Evolutionary conservation across 2,888 invertebrate species (phyloP).

Genomic region (Cecidostiba fungosa): DNA sequence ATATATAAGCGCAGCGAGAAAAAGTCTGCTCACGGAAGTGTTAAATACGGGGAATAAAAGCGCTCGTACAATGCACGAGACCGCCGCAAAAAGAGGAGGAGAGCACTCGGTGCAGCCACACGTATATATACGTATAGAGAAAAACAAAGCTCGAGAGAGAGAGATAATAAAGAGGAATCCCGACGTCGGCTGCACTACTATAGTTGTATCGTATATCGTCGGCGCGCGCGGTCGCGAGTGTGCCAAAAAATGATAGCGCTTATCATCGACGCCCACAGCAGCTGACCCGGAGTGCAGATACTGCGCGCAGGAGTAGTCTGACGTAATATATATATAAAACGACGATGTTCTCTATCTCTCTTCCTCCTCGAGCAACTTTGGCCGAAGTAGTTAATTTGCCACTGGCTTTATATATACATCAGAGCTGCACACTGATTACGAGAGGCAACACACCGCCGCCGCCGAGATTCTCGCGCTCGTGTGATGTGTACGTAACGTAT

Average conservation of each 20-base stretch:
- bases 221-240: slow-evolving; percentile 9
- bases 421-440: slow-evolving; percentile 46
- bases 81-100: background rate
- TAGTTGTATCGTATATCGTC: background rate
- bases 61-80: background rate
- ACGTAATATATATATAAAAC: slow-evolving; percentile 38
- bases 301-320: background rate
- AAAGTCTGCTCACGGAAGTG: background rate
- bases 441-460: background rate
- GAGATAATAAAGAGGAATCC: slow-evolving; percentile 16
- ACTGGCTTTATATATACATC: background rate
- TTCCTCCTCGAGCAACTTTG: slow-evolving; percentile 24
- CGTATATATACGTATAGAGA: background rate
- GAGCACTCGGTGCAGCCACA: no score
- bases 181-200: background rate
- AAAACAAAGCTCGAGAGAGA: background rate
- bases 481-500: slow-evolving; percentile 19
- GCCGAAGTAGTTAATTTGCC: slow-evolving; percentile 57
- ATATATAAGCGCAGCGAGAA: no score
- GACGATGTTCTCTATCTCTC: slow-evolving; percentile 10
- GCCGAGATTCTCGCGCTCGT: slow-evolving; percentile 11
- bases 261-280: slow-evolving; percentile 54
- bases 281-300: slow-evolving; percentile 42
- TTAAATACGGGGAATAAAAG: background rate
- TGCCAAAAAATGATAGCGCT: slow-evolving; percentile 63